Evolutionary conservation across 2,888 invertebrate species (phyloP).

Genomic region (Morpho helenor): DNA sequence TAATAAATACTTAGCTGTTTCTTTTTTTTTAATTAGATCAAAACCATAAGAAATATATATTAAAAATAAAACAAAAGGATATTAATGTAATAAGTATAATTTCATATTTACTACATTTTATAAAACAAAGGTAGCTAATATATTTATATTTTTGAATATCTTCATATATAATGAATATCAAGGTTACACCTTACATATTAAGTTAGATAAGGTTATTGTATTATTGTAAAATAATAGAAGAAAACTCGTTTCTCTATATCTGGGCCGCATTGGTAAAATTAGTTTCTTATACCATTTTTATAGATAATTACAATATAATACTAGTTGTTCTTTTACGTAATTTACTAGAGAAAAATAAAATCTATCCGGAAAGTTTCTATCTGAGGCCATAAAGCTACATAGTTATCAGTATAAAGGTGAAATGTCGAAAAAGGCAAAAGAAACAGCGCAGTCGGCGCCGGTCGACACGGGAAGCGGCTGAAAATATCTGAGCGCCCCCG

Average conservation of each 20-base stretch:
- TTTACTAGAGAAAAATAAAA: conserved; percentile 10
- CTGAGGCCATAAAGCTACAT: conserved; percentile 21
- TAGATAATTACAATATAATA: background rate
- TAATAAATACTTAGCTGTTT: too few species aligned
- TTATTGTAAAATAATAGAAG: too few species aligned
- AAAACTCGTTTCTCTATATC: too few species aligned
- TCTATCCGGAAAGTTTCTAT: conserved; percentile 19
- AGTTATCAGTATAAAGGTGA: conserved; percentile 34
- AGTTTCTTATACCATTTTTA: too few species aligned
- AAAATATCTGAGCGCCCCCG: conserved; percentile 54
- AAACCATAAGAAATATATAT: too few species aligned
- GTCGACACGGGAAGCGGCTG: conserved; percentile 46
- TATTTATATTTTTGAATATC: too few species aligned
- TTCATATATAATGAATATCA: too few species aligned
- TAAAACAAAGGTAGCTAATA: too few species aligned
- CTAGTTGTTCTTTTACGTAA: conserved; percentile 4
- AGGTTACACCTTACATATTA: too few species aligned
- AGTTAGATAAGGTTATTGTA: too few species aligned
- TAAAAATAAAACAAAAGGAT: background rate
- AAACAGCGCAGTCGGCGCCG: conserved; percentile 43
- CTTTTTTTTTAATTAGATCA: too few species aligned
- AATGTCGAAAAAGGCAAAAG: conserved; percentile 41
- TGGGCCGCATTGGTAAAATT: too few species aligned
- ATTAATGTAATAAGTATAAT: background rate
- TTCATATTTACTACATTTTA: background rate